Evolutionary conservation across 2,888 invertebrate genomes (phyloP), one percentile per base, ranked within the genome.

Genomic region (Diaperis boleti): DNA sequence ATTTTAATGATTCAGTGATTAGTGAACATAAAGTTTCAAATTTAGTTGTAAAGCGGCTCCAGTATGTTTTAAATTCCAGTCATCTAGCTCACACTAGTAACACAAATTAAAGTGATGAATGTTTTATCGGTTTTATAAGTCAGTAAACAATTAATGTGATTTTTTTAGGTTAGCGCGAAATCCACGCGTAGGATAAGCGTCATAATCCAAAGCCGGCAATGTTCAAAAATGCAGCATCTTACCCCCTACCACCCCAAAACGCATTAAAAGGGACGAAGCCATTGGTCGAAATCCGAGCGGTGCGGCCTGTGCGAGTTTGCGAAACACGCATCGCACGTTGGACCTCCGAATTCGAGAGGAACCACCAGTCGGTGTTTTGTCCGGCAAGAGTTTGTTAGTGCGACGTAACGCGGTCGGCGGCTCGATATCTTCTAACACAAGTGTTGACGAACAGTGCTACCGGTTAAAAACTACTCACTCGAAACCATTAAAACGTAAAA

Each of bases 211-310:
- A 72, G 67, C 71, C 66, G 69, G 74, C 70, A 72, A 69, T 74
- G 77, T 78, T 79, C 78, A 80, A 80, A 80, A 80, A 80, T 76
- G 74, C 76, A 80, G 80, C 79, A 78, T 78, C 79, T 77, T 76
- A 76, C 76, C 76, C 77, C 79, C 79, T 75, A 72, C 77, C 74
- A 73, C 73, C 78, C 76, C 73, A 70, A n/a, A 74, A 75, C 76
- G 75, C 78, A 79, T 80, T 78, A 78, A 78, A 76, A 66, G 71
- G 67, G 71, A 73, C 74, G 72, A 72, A 73, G 75, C 78, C 71
- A 81, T 81, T 81, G 81, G 81, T 76, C 78, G 78, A 75, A 72
- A 67, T 69, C 71, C 69, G 69, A 71, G 66, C 74, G 74, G 74
- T 76, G 73, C 78, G 73, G 76, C 76, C 77, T 77, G 76, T 76